Conservation (phyloP, 1,140 invertebrate genomes). For the Lineus longissimus region DNA sequence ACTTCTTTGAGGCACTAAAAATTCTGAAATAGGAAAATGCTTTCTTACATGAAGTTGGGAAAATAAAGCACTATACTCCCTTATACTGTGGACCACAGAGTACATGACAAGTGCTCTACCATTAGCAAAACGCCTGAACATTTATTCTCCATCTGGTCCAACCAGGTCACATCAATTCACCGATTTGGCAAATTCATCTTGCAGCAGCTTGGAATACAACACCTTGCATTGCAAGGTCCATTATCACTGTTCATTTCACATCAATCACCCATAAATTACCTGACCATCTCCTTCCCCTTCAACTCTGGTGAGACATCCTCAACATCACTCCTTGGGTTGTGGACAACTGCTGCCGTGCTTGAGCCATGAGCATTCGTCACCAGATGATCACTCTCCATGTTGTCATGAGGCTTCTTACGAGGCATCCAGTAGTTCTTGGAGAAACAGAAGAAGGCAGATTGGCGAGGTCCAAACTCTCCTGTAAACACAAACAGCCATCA, state of each 20-base stretch:
- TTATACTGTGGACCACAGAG: no score
- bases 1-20: constrained; percentile 68
- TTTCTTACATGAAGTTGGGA: background rate
- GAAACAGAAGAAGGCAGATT: constrained; percentile 59
- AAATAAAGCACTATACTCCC: no score
- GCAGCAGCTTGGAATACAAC: no score
- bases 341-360: background rate
- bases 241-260: no score
- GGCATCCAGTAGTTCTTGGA: constrained; percentile 69
- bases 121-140: no score
- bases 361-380: background rate
- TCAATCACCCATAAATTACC: constrained; percentile 24
- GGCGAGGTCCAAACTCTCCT: constrained; percentile 67
- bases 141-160: no score
- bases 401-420: constrained; percentile 4
- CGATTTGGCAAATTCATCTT: no score
- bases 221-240: no score
- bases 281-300: constrained; percentile 69
- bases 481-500: constrained; percentile 22
- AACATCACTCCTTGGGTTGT: constrained; percentile 57
- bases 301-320: constrained; percentile 70
- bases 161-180: no score
- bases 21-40: constrained; percentile 51
- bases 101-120: no score
- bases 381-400: constrained; percentile 8